Conservation (phyloP, 2,888 invertebrate species). For the Myathropa florea region DNA sequence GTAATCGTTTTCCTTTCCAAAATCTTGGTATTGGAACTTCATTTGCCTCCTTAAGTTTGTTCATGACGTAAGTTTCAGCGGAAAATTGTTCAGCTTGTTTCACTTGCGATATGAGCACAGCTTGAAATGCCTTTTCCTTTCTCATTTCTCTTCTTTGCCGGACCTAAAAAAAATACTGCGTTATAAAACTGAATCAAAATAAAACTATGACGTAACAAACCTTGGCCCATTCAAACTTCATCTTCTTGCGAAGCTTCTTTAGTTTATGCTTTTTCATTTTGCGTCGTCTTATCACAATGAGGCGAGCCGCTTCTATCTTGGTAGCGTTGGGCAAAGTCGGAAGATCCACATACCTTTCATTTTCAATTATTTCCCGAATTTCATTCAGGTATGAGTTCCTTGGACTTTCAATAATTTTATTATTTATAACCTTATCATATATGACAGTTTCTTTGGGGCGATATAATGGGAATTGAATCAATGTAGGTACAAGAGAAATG, state of each 20-base stretch:
- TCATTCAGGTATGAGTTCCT: slow-evolving; percentile 56
- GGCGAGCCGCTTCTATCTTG: slow-evolving; percentile 86
- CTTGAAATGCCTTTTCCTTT: slow-evolving; percentile 90
- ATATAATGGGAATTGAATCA: slow-evolving; percentile 1
- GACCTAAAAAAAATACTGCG: slow-evolving; percentile 80
- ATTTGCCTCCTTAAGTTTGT: slow-evolving; percentile 84
- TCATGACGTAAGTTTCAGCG: slow-evolving; percentile 86
- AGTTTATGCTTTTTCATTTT: slow-evolving; percentile 95
- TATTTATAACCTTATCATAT: slow-evolving; percentile 28
- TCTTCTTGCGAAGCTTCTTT: slow-evolving; percentile 88
- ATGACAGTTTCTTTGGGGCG: slow-evolving; percentile 28
- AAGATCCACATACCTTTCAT: background rate
- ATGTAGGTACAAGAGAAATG: background rate
- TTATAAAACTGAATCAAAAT: background rate
- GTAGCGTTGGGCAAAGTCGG: background rate
- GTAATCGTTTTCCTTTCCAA: slow-evolving; percentile 84
- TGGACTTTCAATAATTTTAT: slow-evolving; percentile 67
- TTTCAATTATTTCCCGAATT: slow-evolving; percentile 68
- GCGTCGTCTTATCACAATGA: slow-evolving; percentile 88
- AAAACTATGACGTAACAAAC: slow-evolving; percentile 74
- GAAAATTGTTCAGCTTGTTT: slow-evolving; percentile 89
- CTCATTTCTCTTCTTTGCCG: slow-evolving; percentile 86
- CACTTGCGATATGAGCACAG: slow-evolving; percentile 85
- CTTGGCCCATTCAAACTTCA: slow-evolving; percentile 89
- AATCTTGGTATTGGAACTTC: slow-evolving; percentile 83